Evolutionary conservation across 2,113 vertebrate genomes (phyloP).

Genomic region (Puntigrus tetrazona): DNA sequence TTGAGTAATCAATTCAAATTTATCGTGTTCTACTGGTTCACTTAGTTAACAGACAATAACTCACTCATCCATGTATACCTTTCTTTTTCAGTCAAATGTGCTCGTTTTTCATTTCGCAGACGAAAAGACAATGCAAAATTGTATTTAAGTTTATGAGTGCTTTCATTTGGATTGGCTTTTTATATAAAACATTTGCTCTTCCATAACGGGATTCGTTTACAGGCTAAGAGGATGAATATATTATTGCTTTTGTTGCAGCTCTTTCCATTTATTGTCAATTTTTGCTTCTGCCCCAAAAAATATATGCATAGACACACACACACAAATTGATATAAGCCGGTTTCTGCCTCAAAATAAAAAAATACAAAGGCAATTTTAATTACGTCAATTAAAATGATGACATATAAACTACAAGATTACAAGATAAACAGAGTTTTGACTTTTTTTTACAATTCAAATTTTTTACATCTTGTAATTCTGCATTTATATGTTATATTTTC

Average conservation of each 20-base stretch:
- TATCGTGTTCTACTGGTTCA: constrained; percentile 5
- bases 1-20: constrained; percentile 63
- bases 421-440: no score
- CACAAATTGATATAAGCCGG: background rate
- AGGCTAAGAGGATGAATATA: constrained; percentile 23
- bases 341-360: background rate
- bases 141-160: background rate
- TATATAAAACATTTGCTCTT: background rate
- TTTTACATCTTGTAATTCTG: no score
- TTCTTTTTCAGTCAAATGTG: background rate
- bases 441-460: no score
- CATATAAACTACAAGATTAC: no score
- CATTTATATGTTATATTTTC: no score
- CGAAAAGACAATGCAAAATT: background rate
- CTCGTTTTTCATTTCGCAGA: background rate
- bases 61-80: background rate
- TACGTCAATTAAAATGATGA: no score
- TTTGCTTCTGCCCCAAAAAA: constrained; percentile 45
- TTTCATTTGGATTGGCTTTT: constrained; percentile 52
- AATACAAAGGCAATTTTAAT: background rate
- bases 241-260: constrained; percentile 47
- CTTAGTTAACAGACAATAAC: background rate
- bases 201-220: constrained; percentile 14
- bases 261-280: constrained; percentile 48
- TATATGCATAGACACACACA: background rate